phyloP scores from a whole-genome alignment of 2,113 vertebrate species.

The Chaetodon auriga region DNA sequence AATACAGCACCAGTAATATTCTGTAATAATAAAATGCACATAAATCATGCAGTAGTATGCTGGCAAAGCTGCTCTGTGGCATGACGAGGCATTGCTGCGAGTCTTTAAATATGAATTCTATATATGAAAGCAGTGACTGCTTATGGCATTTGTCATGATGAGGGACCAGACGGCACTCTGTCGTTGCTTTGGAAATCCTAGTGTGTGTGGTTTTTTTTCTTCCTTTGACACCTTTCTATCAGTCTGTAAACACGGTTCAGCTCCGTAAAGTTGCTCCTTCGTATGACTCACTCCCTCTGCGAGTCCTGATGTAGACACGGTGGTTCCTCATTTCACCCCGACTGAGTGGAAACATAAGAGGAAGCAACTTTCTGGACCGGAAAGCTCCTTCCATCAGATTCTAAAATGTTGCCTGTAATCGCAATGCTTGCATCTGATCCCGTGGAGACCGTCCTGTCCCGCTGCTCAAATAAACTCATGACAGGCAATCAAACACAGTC shows the following conservation, averaged over 20 bases:
- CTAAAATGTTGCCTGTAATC: constrained; percentile 56
- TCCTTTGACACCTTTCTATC: not conserved
- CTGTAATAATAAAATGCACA: constrained; percentile 61
- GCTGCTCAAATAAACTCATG: constrained; percentile 44
- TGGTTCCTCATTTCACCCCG: constrained; percentile 41
- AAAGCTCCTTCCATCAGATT: constrained; percentile 23
- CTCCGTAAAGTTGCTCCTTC: constrained; percentile 37
- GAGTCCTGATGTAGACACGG: not conserved
- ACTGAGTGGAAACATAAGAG: constrained; percentile 42
- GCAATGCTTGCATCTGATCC: constrained; percentile 46
- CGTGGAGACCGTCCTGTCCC: constrained; percentile 10
- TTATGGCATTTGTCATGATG: constrained; percentile 43
- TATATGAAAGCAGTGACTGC: constrained; percentile 48
- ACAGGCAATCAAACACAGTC: constrained; percentile 54
- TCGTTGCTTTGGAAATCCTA: constrained; percentile 73
- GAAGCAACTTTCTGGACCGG: constrained; percentile 53
- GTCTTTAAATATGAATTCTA: constrained; percentile 52
- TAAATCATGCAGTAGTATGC: constrained; percentile 71
- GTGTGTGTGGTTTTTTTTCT: constrained; percentile 46
- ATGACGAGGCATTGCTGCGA: constrained; percentile 37
- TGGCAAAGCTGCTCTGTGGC: constrained; percentile 49
- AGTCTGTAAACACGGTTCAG: constrained; percentile 51
- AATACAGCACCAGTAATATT: constrained; percentile 51
- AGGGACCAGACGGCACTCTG: constrained; percentile 31
- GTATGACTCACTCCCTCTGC: not conserved